These are phyloP conservation scores for Parotia lawesii DNA, from an alignment of 2,113 vertebrate species.

Conservation along the genomic window DNA sequence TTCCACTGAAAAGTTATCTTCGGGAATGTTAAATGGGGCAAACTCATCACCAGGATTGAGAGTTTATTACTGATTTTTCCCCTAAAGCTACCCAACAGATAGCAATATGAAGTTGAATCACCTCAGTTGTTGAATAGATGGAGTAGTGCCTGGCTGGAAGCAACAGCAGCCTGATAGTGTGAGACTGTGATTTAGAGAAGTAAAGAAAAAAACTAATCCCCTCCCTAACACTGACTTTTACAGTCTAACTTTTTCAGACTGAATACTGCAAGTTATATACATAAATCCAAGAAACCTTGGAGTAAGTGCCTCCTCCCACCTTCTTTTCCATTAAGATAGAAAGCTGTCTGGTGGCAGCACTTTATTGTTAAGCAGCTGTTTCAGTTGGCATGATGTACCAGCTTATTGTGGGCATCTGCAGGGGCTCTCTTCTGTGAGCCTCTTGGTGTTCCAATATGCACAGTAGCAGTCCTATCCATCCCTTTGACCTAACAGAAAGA, in stretches of 20 bases:
- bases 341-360: background rate
- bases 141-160: background rate
- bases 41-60: background rate
- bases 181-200: conserved; percentile 28
- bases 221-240: background rate
- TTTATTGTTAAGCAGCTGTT: background rate
- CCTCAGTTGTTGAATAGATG: background rate
- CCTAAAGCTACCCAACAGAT: background rate
- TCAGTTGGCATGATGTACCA: background rate
- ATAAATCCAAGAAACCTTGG: background rate
- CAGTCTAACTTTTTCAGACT: background rate
- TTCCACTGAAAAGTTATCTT: background rate
- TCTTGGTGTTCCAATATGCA: background rate
- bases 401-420: background rate
- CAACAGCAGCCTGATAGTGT: background rate
- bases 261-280: background rate
- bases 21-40: background rate
- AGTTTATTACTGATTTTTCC: background rate
- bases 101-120: background rate
- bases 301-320: background rate
- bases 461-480: background rate
- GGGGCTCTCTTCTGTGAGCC: background rate
- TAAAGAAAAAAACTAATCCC: background rate
- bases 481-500: background rate
- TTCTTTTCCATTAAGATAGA: background rate